Evolutionary conservation across 1,140 invertebrate genomes (phyloP), one percentile per base, ranked within the genome.

Genomic region (Hypothenemus hampei): DNA sequence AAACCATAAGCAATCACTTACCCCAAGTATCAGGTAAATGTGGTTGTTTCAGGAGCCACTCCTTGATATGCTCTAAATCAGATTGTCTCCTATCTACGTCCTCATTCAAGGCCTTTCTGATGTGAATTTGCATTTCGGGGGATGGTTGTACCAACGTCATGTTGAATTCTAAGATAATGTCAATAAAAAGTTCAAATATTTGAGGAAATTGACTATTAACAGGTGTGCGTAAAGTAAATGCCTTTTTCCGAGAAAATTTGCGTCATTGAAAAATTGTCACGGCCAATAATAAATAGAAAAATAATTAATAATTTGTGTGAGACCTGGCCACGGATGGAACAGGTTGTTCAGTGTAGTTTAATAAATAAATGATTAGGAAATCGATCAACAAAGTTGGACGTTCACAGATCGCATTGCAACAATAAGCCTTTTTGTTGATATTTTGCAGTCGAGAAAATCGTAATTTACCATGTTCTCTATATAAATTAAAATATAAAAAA

Each of bases 91-190:
- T 86, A 20, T 71, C 72, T 4, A 81, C 74, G 63, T 86, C 78
- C 66, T 87, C 84, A 33, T 88, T 87, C n/a, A 92, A 72, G 68
- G 90, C 87, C 53, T 79, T 74, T 46, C 85, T 77, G 64, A 89
- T 89, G 67, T 76, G 70, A 62, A 83, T 78, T 59, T 84, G 85
- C 75, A 87, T 79, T 66, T 87, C 86, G 8, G 80, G 79, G 4
- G 78, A 72, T 20, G 87, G 87, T 62, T 89, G 87, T 52, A 86
- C 75, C 15, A 81, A 76, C 66, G 80, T 79, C 86, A 89, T 87
- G 74, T 3, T 52, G 35, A 3, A 37, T 15, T 1, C 2, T 13
- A 37, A 37, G 16, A 13, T 13, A 37, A 37, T 37, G 18, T 37
- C 7, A 16, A n/a, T n/a, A n/a, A n/a, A n/a, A n/a, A n/a, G n/a